A percentile compares a stretch with the other conserved stretches of the same genome.
phyloP scores from a whole-genome alignment of 2,797 vertebrate species.

The Pristis pectinata region DNA sequence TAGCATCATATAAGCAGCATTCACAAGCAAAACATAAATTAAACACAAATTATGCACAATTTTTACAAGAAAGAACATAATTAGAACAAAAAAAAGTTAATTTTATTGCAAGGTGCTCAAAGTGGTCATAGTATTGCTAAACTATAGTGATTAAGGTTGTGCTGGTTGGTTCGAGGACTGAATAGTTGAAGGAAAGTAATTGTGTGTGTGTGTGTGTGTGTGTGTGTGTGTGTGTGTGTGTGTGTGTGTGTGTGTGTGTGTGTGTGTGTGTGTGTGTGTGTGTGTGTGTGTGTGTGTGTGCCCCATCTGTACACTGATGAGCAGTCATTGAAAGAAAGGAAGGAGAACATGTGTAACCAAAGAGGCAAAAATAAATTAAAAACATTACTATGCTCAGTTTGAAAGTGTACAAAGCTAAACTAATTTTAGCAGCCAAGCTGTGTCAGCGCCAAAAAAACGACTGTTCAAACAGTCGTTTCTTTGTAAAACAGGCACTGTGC shows the following conservation, averaged over 20 bases:
- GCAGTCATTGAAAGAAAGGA: not conserved
- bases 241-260: not conserved
- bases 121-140: too few species aligned
- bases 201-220: too few species aligned
- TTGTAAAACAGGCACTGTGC: constrained; percentile 20
- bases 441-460: not conserved
- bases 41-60: too few species aligned
- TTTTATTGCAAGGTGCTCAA: too few species aligned
- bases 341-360: not conserved
- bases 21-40: too few species aligned
- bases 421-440: constrained; percentile 33
- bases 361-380: constrained; percentile 18
- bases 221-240: not conserved
- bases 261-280: too few species aligned
- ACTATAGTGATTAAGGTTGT: too few species aligned
- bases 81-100: too few species aligned
- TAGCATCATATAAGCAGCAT: too few species aligned
- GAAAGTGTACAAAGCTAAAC: constrained; percentile 19
- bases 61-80: too few species aligned
- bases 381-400: not conserved
- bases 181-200: too few species aligned
- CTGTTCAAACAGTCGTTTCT: constrained; percentile 36
- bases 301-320: not conserved
- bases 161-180: too few species aligned
- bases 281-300: not conserved